A percentile compares a stretch with the other conserved stretches of the same genome.
phyloP scores from a whole-genome alignment of 2,113 vertebrate genomes.

The Geococcyx californianus region DNA sequence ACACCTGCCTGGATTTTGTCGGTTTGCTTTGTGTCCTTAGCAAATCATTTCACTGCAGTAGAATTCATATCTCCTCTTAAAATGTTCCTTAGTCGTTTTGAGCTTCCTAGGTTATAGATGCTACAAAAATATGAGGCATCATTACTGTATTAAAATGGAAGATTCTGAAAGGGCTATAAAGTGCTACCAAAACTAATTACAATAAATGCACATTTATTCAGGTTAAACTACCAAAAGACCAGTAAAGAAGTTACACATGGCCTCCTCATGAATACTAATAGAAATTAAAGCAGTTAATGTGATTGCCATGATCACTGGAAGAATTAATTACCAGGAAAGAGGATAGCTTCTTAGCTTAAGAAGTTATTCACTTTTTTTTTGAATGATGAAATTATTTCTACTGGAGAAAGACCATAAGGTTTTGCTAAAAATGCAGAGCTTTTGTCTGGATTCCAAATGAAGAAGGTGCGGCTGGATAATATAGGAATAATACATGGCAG shows the following conservation, averaged over 20 bases:
- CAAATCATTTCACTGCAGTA: neutral
- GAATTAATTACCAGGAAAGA: conserved; percentile 19
- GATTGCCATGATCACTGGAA: neutral
- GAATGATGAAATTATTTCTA: neutral
- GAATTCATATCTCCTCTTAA: neutral
- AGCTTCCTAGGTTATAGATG: neutral
- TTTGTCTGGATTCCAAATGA: conserved; percentile 6
- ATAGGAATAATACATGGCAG: neutral
- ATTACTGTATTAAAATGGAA: conserved; percentile 7
- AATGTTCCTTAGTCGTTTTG: neutral
- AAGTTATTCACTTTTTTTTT: neutral
- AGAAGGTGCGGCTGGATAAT: neutral
- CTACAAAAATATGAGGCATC: neutral
- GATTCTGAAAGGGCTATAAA: conserved; percentile 26
- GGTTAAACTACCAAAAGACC: conserved; percentile 12
- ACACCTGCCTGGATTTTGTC: neutral
- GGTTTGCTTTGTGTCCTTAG: neutral
- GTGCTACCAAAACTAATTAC: conserved; percentile 14
- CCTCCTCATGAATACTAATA: conserved; percentile 37
- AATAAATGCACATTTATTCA: neutral
- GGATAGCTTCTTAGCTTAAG: neutral
- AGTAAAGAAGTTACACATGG: conserved; percentile 18
- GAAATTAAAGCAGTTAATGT: conserved; percentile 29
- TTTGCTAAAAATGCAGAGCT: neutral
- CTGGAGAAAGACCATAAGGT: neutral